Base-by-base conservation (phyloP, 2,888 invertebrate genomes). In the Epirrhoe tristata region DNA sequence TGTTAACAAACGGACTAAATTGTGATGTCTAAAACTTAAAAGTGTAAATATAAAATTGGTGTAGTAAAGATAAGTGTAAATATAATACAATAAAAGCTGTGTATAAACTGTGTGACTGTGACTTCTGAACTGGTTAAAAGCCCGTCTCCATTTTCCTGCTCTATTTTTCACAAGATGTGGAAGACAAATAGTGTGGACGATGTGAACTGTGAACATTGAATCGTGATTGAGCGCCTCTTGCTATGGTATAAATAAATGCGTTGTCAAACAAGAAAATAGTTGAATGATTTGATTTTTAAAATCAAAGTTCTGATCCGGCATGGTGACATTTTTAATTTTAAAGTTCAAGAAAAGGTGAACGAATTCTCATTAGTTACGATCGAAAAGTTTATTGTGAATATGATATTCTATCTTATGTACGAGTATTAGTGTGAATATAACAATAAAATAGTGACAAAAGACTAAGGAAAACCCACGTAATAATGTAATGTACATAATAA, bases 1-100 rank as follows among this genome's bases (percentile, higher is more conserved):
- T 73, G 87, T 92, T 70, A 93, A 91, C 69, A 88, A 91, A 83
- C 82, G 91, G 82, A 93, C 92, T 79, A 88, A 92, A 75, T 89
- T 93, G 85, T 93, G 86, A 90, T 83, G 81, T 67, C 68, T 74
- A 65, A 70, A 64, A 66, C 72, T 72, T 48, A 66, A 66, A 67
- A 24, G 63, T 72, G 74, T 74, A 72, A 64, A 73, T 71, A 76
- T 66, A 68, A n/a, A n/a, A 67, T 73, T 63, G 53, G 66, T 72
- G 68, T 73, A 61, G 57, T 36, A 51, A 63, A 61, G 64, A 56
- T 71, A 65, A 52, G 69, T 83, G 82, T 82, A 82, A 75, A 84
- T 84, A 83, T 12, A 12, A 73, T 69, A 72, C 67, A 14, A 34
- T 59, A 70, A 56, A 62, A 64, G 70, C 67, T 71, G 76, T 78